Base-by-base conservation (phyloP, 2,113 vertebrate genomes). In the Archocentrus centrarchus region DNA sequence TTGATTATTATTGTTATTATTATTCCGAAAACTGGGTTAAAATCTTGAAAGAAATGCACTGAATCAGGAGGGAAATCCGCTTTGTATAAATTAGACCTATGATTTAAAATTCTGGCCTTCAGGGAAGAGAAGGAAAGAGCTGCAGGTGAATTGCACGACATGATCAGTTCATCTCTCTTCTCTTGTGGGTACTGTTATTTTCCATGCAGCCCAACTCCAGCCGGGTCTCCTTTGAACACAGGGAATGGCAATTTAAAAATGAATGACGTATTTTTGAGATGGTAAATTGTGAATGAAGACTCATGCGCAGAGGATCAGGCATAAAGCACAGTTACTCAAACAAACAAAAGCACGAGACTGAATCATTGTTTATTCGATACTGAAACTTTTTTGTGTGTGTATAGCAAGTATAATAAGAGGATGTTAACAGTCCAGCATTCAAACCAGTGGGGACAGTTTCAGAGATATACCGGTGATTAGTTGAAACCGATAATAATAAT, bases 131-230 rank as follows among this genome's bases (percentile, higher is more conserved):
- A 14, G 7, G 35, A 27, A 18, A 75, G 32, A 10, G n/a, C 4
- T 75, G n/a, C 50, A 78, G 77, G 18, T 22, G 55, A 87, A 75
- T 55, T 63, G 30, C 22, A 35, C 35, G 32, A 59, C 50, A 53
- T 44, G 17, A 50, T 41, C 3, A 77, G 39, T 77, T 62, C 32
- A 6, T 53, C 15, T 32, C 5, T 59, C 53, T 77, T 50, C 15
- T 64, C 9, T 44, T 44, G 18, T 44, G 39, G 57, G 18, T 32
- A 22, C 17, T 20, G 39, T 80, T 5, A 35, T 68, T 89, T 79
- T 9, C 27, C 55, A 41, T 63, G 18, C 22, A 79, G n/a, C 22
- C 50, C 20, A 50, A 70, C 44, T 73, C 17, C 44, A 73, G 24
- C 24, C 24, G 32, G 24, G 66, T 32, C 10, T 53, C 2, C 2